These are phyloP conservation scores for Crax fasciolata DNA, from an alignment of 2,797 vertebrate genomes.

Conservation along the genomic window DNA sequence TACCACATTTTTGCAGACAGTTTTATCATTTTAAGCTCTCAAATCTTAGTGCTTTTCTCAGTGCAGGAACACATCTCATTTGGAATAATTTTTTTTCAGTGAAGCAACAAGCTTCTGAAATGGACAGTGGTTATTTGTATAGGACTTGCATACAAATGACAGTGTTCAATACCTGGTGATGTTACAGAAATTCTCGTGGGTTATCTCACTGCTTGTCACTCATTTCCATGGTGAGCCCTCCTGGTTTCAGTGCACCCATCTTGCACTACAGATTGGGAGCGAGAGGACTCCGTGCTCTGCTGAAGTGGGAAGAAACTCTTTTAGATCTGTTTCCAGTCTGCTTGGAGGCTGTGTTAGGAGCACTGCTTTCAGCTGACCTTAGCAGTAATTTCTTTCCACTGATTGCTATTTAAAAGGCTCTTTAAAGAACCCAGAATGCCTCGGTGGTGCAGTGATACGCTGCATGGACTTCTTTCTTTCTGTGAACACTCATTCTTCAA, in stretches of 20 bases:
- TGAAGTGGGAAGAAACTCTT: background rate
- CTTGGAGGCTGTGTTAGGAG: background rate
- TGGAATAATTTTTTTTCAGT: background rate
- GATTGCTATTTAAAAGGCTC: background rate
- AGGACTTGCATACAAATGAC: background rate
- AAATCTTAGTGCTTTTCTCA: background rate
- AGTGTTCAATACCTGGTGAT: background rate
- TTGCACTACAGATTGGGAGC: rapidly evolving
- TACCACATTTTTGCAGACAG: background rate
- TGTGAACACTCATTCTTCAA: rapidly evolving
- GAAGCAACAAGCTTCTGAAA: background rate
- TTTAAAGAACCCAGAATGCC: background rate
- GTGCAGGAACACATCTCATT: background rate
- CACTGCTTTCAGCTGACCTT: background rate
- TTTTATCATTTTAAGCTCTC: conserved; percentile 21
- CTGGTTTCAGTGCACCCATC: background rate
- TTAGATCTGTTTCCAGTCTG: background rate
- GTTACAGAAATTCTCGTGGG: background rate
- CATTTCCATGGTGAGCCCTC: background rate
- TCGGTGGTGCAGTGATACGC: background rate
- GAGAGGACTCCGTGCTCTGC: background rate
- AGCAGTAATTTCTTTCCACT: background rate
- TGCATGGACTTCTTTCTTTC: background rate
- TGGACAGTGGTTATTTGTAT: background rate
- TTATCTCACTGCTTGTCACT: background rate